These are phyloP conservation scores for Noctilio leporinus DNA, from an alignment of 2,113 vertebrate genomes.

Conservation along the genomic window DNA sequence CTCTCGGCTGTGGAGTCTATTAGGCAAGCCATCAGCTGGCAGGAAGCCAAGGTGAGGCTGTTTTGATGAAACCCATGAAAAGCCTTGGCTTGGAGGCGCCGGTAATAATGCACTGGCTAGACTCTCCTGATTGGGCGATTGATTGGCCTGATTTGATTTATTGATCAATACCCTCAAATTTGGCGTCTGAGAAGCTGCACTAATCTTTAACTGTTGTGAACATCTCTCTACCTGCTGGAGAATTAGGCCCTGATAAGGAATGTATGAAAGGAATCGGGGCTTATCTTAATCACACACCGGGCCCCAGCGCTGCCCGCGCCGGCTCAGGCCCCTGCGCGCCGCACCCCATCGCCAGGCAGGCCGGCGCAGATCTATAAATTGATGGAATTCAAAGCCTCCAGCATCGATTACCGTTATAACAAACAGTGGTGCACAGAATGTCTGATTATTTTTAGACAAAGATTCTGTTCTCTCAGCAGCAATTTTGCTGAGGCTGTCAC, in stretches of 20 bases:
- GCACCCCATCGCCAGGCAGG: conserved; percentile 95
- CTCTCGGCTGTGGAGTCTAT: conserved; percentile 85
- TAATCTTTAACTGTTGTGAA: conserved; percentile 93
- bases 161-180: conserved; percentile 95
- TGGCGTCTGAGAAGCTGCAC: conserved; percentile 92
- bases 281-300: conserved; percentile 92
- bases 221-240: conserved; percentile 90
- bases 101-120: conserved; percentile 94
- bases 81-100: conserved; percentile 83
- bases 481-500: conserved; percentile 99
- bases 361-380: conserved; percentile 99
- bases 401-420: conserved; percentile 99
- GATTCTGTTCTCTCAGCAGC: conserved; percentile 99
- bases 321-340: conserved; percentile 77
- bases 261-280: conserved; percentile 91
- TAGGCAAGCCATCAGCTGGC: conserved; percentile 85
- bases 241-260: conserved; percentile 90
- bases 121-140: conserved; percentile 94
- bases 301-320: conserved; percentile 74
- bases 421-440: conserved; percentile 98
- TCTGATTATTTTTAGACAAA: conserved; percentile 99
- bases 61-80: conserved; percentile 86
- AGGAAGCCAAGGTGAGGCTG: conserved; percentile 79
- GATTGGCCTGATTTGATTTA: conserved; percentile 99
- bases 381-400: conserved; percentile 99